Evolutionary conservation across 2,888 invertebrate genomes (phyloP).

Genomic region (Malthinus seriepunctatus): DNA sequence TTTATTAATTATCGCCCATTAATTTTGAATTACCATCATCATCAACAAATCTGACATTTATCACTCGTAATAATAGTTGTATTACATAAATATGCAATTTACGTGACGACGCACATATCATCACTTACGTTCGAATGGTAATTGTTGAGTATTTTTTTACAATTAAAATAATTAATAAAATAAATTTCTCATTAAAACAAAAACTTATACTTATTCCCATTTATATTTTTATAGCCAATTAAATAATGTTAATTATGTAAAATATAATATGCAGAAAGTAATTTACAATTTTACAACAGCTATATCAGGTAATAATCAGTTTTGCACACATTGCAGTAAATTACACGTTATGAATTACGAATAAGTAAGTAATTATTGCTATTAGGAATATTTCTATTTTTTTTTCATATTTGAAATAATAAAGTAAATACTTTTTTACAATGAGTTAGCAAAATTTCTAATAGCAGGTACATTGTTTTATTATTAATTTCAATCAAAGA

Average conservation of each 20-base stretch:
- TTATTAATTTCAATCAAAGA: conserved; percentile 45
- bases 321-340: conserved; percentile 19
- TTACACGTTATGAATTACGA: conserved; percentile 9
- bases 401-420: no score
- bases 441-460: conserved; percentile 46
- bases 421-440: conserved; percentile 42
- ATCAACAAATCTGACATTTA: no score
- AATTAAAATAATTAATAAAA: no score
- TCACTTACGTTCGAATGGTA: no score
- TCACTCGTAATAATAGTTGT: no score
- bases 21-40: no score
- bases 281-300: conserved; percentile 20
- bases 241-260: conserved; percentile 5
- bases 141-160: no score
- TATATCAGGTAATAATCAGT: conserved; percentile 16
- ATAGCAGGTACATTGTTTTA: conserved; percentile 38
- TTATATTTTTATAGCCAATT: conserved; percentile 6
- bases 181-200: no score
- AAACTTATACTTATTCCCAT: background rate
- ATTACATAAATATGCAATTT: no score
- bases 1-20: no score
- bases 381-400: conserved; percentile 37
- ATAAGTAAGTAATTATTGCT: conserved; percentile 14
- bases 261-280: conserved; percentile 3
- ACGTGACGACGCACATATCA: no score